Base-by-base conservation (phyloP, 2,888 invertebrate genomes). In the Sphaeridia pumilis region DNA sequence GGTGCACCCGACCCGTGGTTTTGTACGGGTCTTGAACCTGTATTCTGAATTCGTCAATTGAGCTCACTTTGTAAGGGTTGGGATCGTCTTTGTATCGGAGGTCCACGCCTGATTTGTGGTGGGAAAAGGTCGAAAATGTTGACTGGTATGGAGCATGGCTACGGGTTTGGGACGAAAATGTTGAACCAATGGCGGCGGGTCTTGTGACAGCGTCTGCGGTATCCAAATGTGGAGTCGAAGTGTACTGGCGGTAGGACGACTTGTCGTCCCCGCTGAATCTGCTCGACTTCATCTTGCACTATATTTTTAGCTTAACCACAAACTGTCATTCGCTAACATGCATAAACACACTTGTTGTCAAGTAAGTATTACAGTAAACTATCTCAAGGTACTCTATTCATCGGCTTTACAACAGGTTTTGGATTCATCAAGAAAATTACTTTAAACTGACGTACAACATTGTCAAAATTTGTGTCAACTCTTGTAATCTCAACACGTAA, bases 1-100 rank as follows among this genome's bases (percentile, higher is more conserved):
- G 38, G n/a, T 45, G 50, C 20, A 28, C n/a, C 20, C 20, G 34
- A 3, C 34, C 34, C 1, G 44, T 28, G 14, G 36, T 48, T 31
- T 52, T 57, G 56, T 59, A 65, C 5, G 63, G 65, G 50, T 65
- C 60, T 41, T 64, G 64, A 14, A 64, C 61, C 57, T 64, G 60
- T 24, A 65, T 63, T 24, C 59, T 46, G 52, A 60, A 61, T 45
- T 65, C 63, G 27, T 60, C 61, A 49, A 65, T 64, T 14, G 50
- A 58, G 38, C 64, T 64, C 52, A 65, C 64, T 58, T 59, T 64
- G 56, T 65, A 65, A 12, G 65, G 65, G 52, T 65, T 65, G 7
- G 65, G 65, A 45, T 65, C 65, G 52, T 65, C 65, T 35, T 57
- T 54, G 44, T 63, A 64, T 28, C 60, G 53, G n/a, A 55, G 21